Evolutionary conservation across 2,888 invertebrate genomes (phyloP).

Genomic region (Acanthacorydalis orientalis): DNA sequence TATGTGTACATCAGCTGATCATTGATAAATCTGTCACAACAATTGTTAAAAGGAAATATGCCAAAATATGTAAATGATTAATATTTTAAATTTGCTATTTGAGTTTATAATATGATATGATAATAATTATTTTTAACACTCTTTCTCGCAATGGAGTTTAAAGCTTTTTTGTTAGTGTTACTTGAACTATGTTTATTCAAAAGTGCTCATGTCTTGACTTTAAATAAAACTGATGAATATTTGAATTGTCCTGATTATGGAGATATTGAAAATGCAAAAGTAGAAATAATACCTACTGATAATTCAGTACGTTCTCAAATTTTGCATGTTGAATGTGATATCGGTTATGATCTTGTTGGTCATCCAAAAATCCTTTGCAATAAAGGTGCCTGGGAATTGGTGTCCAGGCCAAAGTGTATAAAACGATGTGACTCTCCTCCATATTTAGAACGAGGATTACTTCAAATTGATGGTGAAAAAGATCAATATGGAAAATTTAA

Average conservation of each 20-base stretch:
- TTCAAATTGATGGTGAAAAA: constrained; percentile 16
- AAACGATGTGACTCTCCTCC: constrained; percentile 20
- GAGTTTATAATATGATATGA: too few species aligned
- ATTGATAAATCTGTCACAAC: too few species aligned
- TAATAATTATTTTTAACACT: too few species aligned
- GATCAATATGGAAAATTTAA: constrained; percentile 16
- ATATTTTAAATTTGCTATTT: too few species aligned
- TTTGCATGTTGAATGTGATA: constrained; percentile 17
- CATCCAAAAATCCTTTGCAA: constrained; percentile 20
- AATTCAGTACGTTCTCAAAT: constrained; percentile 1
- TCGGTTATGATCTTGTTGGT: constrained; percentile 21
- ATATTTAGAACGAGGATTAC: constrained; percentile 18
- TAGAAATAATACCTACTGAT: constrained; percentile 4
- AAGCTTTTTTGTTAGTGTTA: too few species aligned
- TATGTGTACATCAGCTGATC: too few species aligned
- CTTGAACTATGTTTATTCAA: background rate
- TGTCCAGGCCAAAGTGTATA: constrained; percentile 15
- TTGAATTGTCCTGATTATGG: constrained; percentile 16
- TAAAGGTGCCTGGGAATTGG: constrained; percentile 21
- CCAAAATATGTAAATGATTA: too few species aligned
- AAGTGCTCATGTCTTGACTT: background rate
- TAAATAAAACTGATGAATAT: constrained; percentile 9
- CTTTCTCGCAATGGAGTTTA: too few species aligned
- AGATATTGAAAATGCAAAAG: constrained; percentile 15
- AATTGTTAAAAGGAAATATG: too few species aligned